Evolutionary conservation across 2,113 vertebrate genomes (phyloP).

Genomic region (Microcebus ravelobensis): DNA sequence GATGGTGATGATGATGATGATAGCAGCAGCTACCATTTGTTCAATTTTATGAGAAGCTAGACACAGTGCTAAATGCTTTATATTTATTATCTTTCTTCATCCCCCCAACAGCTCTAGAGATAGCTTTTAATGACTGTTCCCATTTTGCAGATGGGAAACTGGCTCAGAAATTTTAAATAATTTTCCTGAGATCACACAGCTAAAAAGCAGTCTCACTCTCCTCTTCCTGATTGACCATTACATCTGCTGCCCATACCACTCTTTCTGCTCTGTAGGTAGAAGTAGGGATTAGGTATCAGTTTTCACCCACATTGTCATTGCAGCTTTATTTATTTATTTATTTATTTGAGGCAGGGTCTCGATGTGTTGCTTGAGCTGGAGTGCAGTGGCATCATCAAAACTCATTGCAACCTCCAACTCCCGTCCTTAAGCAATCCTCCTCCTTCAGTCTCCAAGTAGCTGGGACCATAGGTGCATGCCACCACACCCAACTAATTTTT

Average conservation of each 20-base stretch:
- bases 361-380: too few species aligned
- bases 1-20: background rate
- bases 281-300: background rate
- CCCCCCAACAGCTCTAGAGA: background rate
- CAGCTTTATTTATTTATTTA: too few species aligned
- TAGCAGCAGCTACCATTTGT: background rate
- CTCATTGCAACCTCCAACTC: too few species aligned
- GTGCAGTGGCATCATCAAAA: too few species aligned
- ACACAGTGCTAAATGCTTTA: background rate
- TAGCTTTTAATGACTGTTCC: conserved; percentile 4
- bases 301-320: background rate
- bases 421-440: too few species aligned
- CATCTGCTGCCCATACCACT: background rate
- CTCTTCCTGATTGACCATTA: background rate
- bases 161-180: background rate
- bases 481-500: too few species aligned
- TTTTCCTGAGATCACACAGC: background rate
- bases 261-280: background rate
- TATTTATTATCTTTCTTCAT: background rate
- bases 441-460: too few species aligned
- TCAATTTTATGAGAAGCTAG: background rate
- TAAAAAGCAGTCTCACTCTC: background rate
- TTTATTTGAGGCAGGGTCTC: too few species aligned
- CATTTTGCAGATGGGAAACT: conserved; percentile 46
- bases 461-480: too few species aligned